Base-by-base conservation (phyloP, 2,888 invertebrate species). In the Eilema caniola region DNA sequence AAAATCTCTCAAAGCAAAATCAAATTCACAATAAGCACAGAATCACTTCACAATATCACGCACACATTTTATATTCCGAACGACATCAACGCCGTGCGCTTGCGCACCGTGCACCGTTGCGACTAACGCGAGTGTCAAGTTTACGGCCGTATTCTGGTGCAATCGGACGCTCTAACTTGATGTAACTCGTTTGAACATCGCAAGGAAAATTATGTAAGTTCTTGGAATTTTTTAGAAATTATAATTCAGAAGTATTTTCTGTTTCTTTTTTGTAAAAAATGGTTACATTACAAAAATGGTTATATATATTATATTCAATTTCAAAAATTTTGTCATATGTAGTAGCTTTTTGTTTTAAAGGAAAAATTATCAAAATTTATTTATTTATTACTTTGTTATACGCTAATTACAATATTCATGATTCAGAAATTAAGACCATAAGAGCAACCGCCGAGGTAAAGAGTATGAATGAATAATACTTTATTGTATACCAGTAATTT, bases 81-180 rank as follows among this genome's bases (percentile, higher is more conserved):
- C 59, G 69, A 56, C 31, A 66, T 31, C 65, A 64, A 76, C 68
- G 60, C 66, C 82, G 78, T 82, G 82, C 82, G 82, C 76, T 25
- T 62, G 76, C 82, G 82, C 76, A 66, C 41, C 24, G 31, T 68
- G 75, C 73, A 75, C 31, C 69, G n/a, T 65, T 71, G 72, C 82
- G 80, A 82, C 82, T 82, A 76, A 72, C 74, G 74, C 74, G 65
- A 65, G 68, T 83, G 81, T 81, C 81, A 81, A 81, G 81, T 81
- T 81, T 81, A 81, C 74, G 77, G 69, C 73, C 77, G 70, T 83
- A 81, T 81, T 83, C 81, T 7, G 67, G 23, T 28, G 23, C 70
- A n/a, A 59, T 62, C 59, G 57, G 65, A 12, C 41, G n/a, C 31
- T 57, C 41, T 33, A 69, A 73, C 70, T 77, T 68, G 69, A 73